phyloP scores from a whole-genome alignment of 2,113 vertebrate genomes.

The Pungitius pungitius region DNA sequence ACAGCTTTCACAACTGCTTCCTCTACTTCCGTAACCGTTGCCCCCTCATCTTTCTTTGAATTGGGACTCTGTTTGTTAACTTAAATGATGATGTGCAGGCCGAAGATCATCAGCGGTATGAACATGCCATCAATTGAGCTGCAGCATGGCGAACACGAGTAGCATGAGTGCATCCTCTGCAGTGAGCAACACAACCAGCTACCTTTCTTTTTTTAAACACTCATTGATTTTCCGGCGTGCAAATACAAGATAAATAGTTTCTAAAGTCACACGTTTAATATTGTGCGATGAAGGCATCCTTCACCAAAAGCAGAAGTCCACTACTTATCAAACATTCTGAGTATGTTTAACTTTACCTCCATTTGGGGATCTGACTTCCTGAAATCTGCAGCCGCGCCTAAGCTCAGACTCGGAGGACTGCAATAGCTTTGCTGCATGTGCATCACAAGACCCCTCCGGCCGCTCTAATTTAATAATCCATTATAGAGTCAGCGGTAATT shows the following conservation, averaged over 20 bases:
- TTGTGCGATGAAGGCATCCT: not conserved
- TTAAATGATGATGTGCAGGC: not conserved
- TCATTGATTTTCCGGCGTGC: not conserved
- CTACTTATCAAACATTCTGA: not conserved
- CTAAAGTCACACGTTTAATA: not conserved
- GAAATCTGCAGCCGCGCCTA: conserved; percentile 68
- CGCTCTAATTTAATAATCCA: conserved; percentile 68
- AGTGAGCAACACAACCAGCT: conserved; percentile 32
- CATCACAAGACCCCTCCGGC: conserved; percentile 71
- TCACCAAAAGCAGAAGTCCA: too few species aligned
- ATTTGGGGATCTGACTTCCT: conserved; percentile 73
- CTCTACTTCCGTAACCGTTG: conserved; percentile 41
- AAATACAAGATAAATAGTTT: not conserved
- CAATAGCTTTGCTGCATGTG: conserved; percentile 47
- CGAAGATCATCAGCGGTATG: not conserved
- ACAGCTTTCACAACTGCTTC: conserved; percentile 70
- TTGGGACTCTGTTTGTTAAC: not conserved
- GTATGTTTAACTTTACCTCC: conserved; percentile 65
- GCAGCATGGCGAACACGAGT: too few species aligned
- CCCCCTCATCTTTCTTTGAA: conserved; percentile 15
- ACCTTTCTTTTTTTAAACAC: conserved; percentile 4
- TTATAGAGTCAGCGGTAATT: conserved; percentile 62
- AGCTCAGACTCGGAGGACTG: conserved; percentile 22
- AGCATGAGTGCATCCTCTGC: too few species aligned
- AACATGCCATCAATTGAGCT: not conserved